phyloP scores from a whole-genome alignment of 2,113 vertebrate species.

The Oreochromis aureus region DNA sequence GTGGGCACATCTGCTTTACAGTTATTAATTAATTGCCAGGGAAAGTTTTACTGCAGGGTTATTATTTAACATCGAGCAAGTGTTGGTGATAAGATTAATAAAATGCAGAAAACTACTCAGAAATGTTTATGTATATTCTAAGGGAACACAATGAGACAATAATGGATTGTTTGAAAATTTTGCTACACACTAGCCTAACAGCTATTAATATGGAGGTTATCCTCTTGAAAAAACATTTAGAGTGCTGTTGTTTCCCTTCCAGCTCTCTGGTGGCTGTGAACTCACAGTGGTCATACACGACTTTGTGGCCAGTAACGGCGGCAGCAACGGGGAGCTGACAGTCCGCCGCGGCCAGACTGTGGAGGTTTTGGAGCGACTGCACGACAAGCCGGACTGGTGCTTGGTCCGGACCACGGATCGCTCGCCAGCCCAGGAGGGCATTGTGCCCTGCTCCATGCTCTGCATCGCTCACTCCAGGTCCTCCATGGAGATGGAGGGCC shows the following conservation, averaged over 20 bases:
- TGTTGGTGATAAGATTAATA: neutral
- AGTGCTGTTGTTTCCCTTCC: neutral
- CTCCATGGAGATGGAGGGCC: conserved; percentile 96
- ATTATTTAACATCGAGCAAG: neutral
- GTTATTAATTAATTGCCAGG: neutral
- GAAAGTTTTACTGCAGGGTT: neutral
- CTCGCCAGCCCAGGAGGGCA: conserved; percentile 86
- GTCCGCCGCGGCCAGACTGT: conserved; percentile 91
- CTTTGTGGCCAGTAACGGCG: conserved; percentile 84
- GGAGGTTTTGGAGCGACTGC: conserved; percentile 89
- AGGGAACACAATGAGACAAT: neutral
- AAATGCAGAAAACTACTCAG: neutral
- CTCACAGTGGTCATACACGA: conserved; percentile 93
- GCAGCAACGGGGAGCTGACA: conserved; percentile 84
- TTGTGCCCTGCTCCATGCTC: conserved; percentile 88
- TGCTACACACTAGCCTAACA: neutral
- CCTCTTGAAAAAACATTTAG: neutral
- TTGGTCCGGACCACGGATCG: conserved; percentile 90
- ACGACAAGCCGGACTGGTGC: conserved; percentile 93
- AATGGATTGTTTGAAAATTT: neutral
- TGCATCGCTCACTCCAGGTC: conserved; percentile 93
- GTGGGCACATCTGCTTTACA: neutral
- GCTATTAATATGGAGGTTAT: neutral
- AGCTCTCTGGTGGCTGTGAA: conserved; percentile 94
- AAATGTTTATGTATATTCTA: neutral